phyloP scores from a whole-genome alignment of 2,888 invertebrate genomes.

The Acrobasis repandana region DNA sequence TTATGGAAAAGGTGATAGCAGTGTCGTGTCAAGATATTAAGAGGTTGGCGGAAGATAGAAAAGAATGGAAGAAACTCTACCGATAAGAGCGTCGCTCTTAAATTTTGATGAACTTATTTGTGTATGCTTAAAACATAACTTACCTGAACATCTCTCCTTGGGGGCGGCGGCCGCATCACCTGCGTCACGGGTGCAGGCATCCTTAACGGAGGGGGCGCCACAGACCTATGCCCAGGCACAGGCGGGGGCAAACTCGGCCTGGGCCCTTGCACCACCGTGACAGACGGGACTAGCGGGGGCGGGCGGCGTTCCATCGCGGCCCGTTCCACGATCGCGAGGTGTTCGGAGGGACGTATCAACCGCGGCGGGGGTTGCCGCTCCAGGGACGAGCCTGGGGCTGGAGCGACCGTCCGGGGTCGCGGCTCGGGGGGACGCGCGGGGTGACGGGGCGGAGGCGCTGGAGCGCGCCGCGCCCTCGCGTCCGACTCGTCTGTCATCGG shows the following conservation, averaged over 20 bases:
- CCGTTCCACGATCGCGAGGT: slow-evolving; percentile 63
- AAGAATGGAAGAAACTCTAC: too few relatives aligned
- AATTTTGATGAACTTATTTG: not conserved
- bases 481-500: slow-evolving; percentile 78
- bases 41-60: too few relatives aligned
- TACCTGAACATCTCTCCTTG: slow-evolving; percentile 73
- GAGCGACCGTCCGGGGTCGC: slow-evolving; percentile 30
- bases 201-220: slow-evolving; percentile 63
- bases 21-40: too few relatives aligned
- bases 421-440: slow-evolving; percentile 47
- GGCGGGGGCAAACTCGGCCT: slow-evolving; percentile 53
- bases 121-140: slow-evolving; percentile 24
- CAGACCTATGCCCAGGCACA: slow-evolving; percentile 58
- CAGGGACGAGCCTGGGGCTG: slow-evolving; percentile 25
- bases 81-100: too few relatives aligned
- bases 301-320: slow-evolving; percentile 59
- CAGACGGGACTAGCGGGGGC: slow-evolving; percentile 57
- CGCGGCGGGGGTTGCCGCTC: slow-evolving; percentile 55
- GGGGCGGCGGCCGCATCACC: slow-evolving; percentile 59
- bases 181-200: slow-evolving; percentile 65
- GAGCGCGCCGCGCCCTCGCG: slow-evolving; percentile 68
- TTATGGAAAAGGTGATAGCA: too few relatives aligned
- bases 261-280: slow-evolving; percentile 60
- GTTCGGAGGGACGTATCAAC: slow-evolving; percentile 72
- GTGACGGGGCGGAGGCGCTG: slow-evolving; percentile 69